These are phyloP conservation scores for Dallia pectoralis DNA, from an alignment of 2,797 vertebrate genomes.

Conservation along the genomic window DNA sequence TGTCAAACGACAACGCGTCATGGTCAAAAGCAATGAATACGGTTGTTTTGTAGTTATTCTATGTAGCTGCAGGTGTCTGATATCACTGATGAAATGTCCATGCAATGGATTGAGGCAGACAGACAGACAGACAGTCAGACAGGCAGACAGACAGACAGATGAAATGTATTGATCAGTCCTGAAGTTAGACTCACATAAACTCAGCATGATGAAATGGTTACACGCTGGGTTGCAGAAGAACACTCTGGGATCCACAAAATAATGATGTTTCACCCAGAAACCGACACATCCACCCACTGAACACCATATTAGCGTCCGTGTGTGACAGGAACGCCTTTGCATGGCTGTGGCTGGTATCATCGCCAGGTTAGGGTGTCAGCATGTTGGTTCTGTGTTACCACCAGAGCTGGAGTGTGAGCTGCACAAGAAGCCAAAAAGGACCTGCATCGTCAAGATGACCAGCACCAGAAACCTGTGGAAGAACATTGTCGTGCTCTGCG, in stretches of 20 bases:
- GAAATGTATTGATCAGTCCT: constrained; percentile 37
- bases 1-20: neutral
- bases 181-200: neutral
- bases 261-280: neutral
- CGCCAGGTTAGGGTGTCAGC: constrained; percentile 46
- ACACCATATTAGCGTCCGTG: neutral
- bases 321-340: neutral
- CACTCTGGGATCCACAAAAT: constrained; percentile 8
- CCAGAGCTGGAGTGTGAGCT: constrained; percentile 92
- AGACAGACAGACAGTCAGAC: constrained; percentile 5
- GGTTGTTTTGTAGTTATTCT: neutral
- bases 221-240: neutral
- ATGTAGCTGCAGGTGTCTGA: constrained; percentile 21
- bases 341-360: constrained; percentile 25
- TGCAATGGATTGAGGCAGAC: constrained; percentile 21
- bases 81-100: constrained; percentile 45
- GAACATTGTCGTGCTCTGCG: constrained; percentile 94
- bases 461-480: constrained; percentile 97
- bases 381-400: constrained; percentile 56
- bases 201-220: neutral
- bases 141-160: constrained; percentile 12
- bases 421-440: constrained; percentile 85
- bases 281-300: neutral
- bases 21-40: neutral
- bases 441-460: constrained; percentile 93